Evolutionary conservation across 2,888 invertebrate species (phyloP).

Genomic region (Oscheius myriophilus): DNA sequence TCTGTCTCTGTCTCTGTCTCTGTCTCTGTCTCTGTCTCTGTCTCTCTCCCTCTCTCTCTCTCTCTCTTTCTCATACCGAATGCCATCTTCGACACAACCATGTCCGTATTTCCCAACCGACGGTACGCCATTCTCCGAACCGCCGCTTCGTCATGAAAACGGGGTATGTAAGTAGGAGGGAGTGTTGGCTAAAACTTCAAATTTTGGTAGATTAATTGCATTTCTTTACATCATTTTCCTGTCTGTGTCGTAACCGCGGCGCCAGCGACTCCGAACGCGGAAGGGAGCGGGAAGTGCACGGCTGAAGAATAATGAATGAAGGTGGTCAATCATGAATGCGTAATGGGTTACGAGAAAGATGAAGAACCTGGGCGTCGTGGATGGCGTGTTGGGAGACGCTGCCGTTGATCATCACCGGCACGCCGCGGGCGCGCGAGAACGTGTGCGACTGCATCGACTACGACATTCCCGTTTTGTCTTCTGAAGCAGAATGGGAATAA

Average conservation of each 20-base stretch:
- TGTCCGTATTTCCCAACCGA: conserved; percentile 76
- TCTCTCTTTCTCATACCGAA: conserved; percentile 43
- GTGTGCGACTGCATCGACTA: conserved; percentile 59
- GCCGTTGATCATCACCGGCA: conserved; percentile 56
- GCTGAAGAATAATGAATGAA: conserved; percentile 31
- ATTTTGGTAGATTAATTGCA: not conserved
- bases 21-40: not conserved
- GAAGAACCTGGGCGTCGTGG: conserved; percentile 33
- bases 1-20: not conserved
- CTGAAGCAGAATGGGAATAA: not conserved
- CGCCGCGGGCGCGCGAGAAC: conserved; percentile 56
- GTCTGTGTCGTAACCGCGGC: conserved; percentile 30
- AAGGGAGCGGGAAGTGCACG: conserved; percentile 50
- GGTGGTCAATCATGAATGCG: conserved; percentile 3
- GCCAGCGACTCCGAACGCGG: conserved; percentile 52
- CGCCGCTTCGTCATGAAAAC: conserved; percentile 58
- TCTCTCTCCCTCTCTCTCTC: not conserved
- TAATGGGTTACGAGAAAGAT: not conserved
- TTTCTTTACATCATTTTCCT: conserved; percentile 32
- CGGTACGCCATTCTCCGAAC: conserved; percentile 57
- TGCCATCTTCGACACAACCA: conserved; percentile 57
- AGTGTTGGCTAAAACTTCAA: conserved; percentile 36
- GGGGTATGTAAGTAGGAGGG: conserved; percentile 51
- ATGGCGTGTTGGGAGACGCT: conserved; percentile 47
- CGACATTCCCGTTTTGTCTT: not conserved